A percentile compares a stretch with the other conserved stretches of the same genome.
phyloP scores from a whole-genome alignment of 2,113 vertebrate species.

The Chelonoidis abingdonii region DNA sequence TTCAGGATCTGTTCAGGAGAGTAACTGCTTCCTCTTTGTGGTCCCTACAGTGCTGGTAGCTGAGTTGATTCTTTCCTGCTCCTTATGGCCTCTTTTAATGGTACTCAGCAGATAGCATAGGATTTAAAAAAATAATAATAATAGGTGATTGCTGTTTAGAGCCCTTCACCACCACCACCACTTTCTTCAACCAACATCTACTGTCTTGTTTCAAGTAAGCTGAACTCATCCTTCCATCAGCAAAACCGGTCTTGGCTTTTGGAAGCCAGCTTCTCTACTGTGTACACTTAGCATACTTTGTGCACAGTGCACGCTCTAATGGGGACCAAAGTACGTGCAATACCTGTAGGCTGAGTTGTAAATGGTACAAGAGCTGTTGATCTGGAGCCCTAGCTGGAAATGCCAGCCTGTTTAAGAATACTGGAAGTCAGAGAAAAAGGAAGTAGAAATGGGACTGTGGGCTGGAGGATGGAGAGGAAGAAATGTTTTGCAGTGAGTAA shows the following conservation, averaged over 20 bases:
- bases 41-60: background rate
- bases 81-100: background rate
- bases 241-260: accelerated
- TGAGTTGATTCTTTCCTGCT: background rate
- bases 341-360: background rate
- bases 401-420: background rate
- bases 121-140: background rate
- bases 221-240: background rate
- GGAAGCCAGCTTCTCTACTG: too few species aligned
- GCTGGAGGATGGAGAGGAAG: background rate
- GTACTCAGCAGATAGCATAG: background rate
- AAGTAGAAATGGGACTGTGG: accelerated
- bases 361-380: background rate
- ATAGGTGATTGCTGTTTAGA: background rate
- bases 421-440: background rate
- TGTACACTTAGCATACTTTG: background rate
- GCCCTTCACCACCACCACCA: background rate
- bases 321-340: background rate
- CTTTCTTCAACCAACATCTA: accelerated
- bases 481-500: background rate
- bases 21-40: background rate
- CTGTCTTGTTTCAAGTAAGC: background rate
- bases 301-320: background rate
- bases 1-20: accelerated
- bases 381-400: background rate